Conservation (phyloP, 1,140 invertebrate species). For the Temnothorax nylanderi region DNA sequence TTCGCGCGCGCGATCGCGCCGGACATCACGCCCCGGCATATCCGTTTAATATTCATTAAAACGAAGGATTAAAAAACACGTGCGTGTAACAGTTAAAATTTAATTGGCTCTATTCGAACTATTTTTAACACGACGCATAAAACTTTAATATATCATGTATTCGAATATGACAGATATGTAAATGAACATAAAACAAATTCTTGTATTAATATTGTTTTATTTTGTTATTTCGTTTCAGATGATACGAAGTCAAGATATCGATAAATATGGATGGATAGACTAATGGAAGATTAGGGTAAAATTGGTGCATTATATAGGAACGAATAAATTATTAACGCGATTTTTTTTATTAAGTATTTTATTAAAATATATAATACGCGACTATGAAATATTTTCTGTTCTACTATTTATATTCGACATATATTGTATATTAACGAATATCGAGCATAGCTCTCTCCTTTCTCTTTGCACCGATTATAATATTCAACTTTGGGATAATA, state of each 20-base stretch:
- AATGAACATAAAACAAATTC: not conserved
- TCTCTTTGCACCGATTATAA: no score
- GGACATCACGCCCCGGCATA: not conserved
- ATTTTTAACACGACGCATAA: not conserved
- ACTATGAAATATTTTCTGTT: not conserved
- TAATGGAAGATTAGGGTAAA: not conserved
- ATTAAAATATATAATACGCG: not conserved
- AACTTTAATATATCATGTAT: not conserved
- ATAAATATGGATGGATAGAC: not conserved
- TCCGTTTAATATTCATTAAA: constrained; percentile 8
- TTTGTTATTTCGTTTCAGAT: not conserved
- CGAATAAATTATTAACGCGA: not conserved
- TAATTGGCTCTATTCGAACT: not conserved
- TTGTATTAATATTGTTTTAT: not conserved
- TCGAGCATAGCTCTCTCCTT: no score
- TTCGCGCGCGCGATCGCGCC: not conserved
- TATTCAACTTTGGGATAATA: no score
- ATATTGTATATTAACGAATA: no score
- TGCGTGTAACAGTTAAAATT: not conserved
- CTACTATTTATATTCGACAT: not conserved
- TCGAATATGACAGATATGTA: not conserved
- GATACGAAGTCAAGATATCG: not conserved
- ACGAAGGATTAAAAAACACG: not conserved
- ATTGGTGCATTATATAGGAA: not conserved
- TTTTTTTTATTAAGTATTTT: not conserved